Evolutionary conservation across 2,888 invertebrate genomes (phyloP).

Genomic region (Dasysyrphus tricinctus): DNA sequence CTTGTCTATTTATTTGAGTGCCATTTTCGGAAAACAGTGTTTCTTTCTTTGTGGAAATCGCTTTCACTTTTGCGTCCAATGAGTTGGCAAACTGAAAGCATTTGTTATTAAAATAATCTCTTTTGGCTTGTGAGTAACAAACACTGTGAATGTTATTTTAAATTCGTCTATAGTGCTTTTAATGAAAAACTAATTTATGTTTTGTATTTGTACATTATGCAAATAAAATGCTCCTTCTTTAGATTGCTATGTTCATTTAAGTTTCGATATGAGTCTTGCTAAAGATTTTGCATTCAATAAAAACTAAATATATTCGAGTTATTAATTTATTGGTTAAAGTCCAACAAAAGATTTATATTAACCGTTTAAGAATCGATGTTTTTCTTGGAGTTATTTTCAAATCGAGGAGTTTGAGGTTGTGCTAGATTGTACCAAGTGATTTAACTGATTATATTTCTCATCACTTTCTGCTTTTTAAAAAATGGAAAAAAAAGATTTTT

Average conservation of each 20-base stretch:
- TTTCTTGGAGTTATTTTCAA: too few species aligned
- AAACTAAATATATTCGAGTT: background rate
- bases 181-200: too few species aligned
- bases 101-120: background rate
- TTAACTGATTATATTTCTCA: too few species aligned
- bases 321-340: background rate
- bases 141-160: background rate
- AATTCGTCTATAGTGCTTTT: background rate
- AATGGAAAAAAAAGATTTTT: too few species aligned
- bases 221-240: background rate
- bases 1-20: constrained; percentile 2
- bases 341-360: too few species aligned
- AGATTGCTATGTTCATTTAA: background rate
- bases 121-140: background rate
- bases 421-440: too few species aligned
- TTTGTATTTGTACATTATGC: background rate
- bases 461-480: too few species aligned
- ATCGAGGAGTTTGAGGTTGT: too few species aligned
- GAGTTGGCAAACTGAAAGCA: background rate
- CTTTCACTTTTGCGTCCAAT: background rate
- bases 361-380: too few species aligned
- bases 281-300: too few species aligned
- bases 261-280: background rate
- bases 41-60: background rate
- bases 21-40: background rate